phyloP scores from a whole-genome alignment of 1,140 invertebrate species.

The Formica selysi region DNA sequence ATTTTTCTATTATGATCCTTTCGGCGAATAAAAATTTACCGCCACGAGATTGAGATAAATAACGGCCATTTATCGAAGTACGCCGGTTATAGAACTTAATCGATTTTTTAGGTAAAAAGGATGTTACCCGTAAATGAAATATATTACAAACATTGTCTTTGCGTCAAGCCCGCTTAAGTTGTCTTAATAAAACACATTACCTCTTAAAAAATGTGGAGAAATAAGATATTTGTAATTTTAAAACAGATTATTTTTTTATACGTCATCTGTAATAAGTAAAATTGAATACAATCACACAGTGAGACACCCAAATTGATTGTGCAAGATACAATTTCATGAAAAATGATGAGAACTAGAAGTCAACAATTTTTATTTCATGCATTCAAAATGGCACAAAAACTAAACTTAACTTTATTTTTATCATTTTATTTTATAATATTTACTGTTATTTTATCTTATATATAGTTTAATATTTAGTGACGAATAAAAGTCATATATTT shows the following conservation, averaged over 20 bases:
- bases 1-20: constrained; percentile 41
- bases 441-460: constrained; percentile 18
- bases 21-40: constrained; percentile 23
- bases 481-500: constrained; percentile 51
- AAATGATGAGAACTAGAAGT: neutral
- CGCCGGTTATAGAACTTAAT: constrained; percentile 33
- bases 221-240: neutral
- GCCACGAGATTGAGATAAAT: constrained; percentile 47
- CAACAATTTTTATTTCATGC: neutral
- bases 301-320: neutral
- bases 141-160: constrained; percentile 37
- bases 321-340: neutral
- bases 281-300: neutral
- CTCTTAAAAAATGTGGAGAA: neutral
- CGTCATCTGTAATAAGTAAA: neutral
- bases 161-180: neutral
- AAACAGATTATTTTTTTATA: neutral
- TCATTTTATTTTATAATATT: constrained; percentile 18
- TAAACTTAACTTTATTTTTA: neutral
- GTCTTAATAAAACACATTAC: constrained; percentile 8
- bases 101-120: constrained; percentile 45
- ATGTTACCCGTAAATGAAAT: constrained; percentile 28
- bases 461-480: constrained; percentile 27
- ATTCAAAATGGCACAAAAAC: neutral
- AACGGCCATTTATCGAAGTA: constrained; percentile 46